Evolutionary conservation across 1,140 invertebrate genomes (phyloP).

Genomic region (Drosophila fuyamai): DNA sequence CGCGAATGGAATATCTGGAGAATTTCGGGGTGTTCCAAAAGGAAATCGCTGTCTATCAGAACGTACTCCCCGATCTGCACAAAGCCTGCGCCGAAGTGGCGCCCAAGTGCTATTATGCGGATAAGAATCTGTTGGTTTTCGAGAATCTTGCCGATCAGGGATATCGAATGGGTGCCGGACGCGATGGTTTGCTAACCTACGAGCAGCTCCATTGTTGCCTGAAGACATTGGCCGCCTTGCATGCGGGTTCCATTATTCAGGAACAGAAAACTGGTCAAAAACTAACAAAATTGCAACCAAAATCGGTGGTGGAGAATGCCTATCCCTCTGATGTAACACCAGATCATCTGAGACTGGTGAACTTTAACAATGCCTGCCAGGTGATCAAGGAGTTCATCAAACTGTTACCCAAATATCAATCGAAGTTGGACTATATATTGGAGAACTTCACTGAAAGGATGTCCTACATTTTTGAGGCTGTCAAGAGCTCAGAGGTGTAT

Average conservation of each 20-base stretch:
- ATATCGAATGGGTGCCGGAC: conserved; percentile 78
- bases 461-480: conserved; percentile 84
- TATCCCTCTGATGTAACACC: conserved; percentile 79
- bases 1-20: conserved; percentile 84
- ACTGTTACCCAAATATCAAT: conserved; percentile 68
- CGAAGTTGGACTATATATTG: conserved; percentile 70
- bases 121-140: conserved; percentile 85
- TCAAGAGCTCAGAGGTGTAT: conserved; percentile 85
- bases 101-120: conserved; percentile 84
- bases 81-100: conserved; percentile 62
- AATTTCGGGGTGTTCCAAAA: conserved; percentile 85
- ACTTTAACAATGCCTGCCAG: conserved; percentile 84
- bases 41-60: conserved; percentile 85
- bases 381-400: conserved; percentile 85
- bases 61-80: conserved; percentile 81
- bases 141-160: conserved; percentile 84
- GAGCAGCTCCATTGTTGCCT: conserved; percentile 85
- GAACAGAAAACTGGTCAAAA: conserved; percentile 84
- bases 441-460: conserved; percentile 79
- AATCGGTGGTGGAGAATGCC: conserved; percentile 86
- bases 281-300: conserved; percentile 84
- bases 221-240: conserved; percentile 86
- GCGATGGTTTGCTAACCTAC: conserved; percentile 84
- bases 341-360: conserved; percentile 71
- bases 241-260: conserved; percentile 86